Evolutionary conservation across 1,140 invertebrate genomes (phyloP).

Genomic region (Hirudo medicinalis): DNA sequence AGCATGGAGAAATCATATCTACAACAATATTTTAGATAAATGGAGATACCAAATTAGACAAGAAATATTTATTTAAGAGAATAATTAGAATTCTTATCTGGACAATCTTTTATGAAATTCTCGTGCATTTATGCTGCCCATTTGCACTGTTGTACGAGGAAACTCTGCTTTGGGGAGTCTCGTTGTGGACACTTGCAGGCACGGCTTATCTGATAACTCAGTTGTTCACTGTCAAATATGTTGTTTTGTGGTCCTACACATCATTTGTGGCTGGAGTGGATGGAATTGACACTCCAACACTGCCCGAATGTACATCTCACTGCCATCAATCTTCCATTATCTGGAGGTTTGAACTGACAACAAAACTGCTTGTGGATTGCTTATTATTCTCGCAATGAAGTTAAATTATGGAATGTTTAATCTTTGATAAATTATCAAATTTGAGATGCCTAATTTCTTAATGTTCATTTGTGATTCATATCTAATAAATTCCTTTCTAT

Average conservation of each 20-base stretch:
- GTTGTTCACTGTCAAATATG: slow-evolving; percentile 4
- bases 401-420: too few species aligned
- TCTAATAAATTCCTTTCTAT: too few species aligned
- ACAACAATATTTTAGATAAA: neutral
- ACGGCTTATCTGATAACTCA: slow-evolving; percentile 1
- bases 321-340: neutral
- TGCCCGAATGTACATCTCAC: slow-evolving; percentile 1
- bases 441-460: too few species aligned
- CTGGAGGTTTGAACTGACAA: neutral
- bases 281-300: neutral
- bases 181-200: neutral
- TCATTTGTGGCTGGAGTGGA: neutral
- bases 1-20: neutral
- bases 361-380: too few species aligned
- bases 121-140: neutral
- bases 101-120: neutral
- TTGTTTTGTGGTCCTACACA: slow-evolving; percentile 6
- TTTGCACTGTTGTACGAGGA: neutral
- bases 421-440: too few species aligned
- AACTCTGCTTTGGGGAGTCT: neutral
- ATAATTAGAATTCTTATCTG: neutral
- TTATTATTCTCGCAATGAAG: too few species aligned
- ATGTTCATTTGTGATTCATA: too few species aligned
- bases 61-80: neutral
- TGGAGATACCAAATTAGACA: neutral